Base-by-base conservation (phyloP, 1,140 invertebrate genomes). In the Pemphigus obesinymphae region DNA sequence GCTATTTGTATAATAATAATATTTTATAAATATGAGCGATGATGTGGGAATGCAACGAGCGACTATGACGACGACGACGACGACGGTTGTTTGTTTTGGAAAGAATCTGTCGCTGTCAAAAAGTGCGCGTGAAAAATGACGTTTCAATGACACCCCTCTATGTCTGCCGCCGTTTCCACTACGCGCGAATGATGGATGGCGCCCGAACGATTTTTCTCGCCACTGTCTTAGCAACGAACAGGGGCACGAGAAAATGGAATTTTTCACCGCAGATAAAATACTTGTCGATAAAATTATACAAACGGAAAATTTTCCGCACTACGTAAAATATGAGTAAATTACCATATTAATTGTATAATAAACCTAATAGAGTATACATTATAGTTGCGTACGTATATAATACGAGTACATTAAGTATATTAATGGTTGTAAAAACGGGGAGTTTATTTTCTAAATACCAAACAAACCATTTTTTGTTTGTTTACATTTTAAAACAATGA, bases 41-140 rank as follows among this genome's bases (percentile, higher is more conserved):
- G 76, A 80, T 61, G 70, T 13, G 37, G 55, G 23, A 61, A 80
- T 43, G 55, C 76, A 43, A 80, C 34, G 37, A 34, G 13, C 8
- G 63, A 61, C 15, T 23, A 66, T 31, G 31, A 66, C 34, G 37
- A 58, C n/a, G 31, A 61, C 55, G 23, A 45, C 15, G 34, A 17
- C 37, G 55, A 17, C 29, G 31, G 55, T 80, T 80, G 76, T 63
- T 80, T 80, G 37, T 80, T 80, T 63, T 80, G 76, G 55, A 80
- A 63, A 80, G 76, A 80, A 80, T 80, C 76, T 80, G 76, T 80
- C 76, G 76, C 50, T 80, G 76, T 63, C 76, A 61, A 80, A 80
- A 61, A 45, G 76, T 31, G 37, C 26, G n/a, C 11, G 58, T 80
- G 76, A 80, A 80, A 43, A 61, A 80, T 80, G 76, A 63, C 55